phyloP scores from a whole-genome alignment of 2,888 invertebrate species.

The Aspidiotus rigidus region DNA sequence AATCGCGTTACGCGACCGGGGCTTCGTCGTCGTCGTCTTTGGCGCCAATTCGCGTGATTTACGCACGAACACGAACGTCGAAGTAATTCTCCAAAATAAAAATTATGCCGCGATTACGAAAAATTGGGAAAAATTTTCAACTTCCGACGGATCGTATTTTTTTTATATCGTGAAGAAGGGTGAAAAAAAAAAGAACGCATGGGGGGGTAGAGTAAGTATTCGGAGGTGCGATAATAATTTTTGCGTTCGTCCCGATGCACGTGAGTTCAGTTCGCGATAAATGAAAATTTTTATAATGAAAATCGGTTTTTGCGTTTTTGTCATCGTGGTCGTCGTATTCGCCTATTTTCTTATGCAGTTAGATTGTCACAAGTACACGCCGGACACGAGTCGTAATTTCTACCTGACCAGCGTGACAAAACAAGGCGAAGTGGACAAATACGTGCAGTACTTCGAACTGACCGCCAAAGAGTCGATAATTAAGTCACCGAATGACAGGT shows the following conservation, averaged over 20 bases:
- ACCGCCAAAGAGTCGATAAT: constrained; percentile 29
- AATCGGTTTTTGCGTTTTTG: constrained; percentile 11
- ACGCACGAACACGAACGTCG: background rate
- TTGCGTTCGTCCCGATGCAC: no score
- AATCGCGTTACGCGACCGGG: background rate
- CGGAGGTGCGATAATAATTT: no score
- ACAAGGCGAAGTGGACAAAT: constrained; percentile 24
- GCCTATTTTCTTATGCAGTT: constrained; percentile 10
- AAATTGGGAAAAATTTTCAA: no score
- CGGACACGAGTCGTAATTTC: constrained; percentile 17
- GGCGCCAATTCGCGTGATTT: constrained; percentile 13
- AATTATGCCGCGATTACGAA: no score
- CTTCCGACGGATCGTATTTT: no score
- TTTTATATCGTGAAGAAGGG: no score
- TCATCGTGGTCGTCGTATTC: background rate
- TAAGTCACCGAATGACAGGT: constrained; percentile 22
- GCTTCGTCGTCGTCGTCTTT: background rate
- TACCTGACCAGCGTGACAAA: constrained; percentile 17
- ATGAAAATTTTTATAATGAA: constrained; percentile 20
- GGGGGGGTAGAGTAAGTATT: background rate
- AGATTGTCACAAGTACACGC: constrained; percentile 5
- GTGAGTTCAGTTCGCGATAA: background rate
- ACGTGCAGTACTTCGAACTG: constrained; percentile 8
- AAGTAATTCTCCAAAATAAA: background rate
- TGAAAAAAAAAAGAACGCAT: background rate